Evolutionary conservation across 2,113 vertebrate species (phyloP).

Genomic region (Hyla sarda): DNA sequence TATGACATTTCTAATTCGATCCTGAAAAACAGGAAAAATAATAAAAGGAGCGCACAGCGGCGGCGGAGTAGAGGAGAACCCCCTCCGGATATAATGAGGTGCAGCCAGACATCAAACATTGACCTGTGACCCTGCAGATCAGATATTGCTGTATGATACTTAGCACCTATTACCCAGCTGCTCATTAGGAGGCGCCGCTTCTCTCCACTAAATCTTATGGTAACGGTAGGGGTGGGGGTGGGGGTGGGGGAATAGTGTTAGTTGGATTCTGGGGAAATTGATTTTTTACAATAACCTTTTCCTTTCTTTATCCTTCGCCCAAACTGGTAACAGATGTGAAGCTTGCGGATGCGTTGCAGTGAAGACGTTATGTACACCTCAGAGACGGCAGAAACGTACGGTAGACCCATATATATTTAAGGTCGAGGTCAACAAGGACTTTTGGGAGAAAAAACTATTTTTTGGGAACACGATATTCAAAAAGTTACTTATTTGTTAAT

Average conservation of each 20-base stretch:
- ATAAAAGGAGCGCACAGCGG: neutral
- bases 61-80: neutral
- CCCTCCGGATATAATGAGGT: conserved; percentile 37
- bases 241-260: neutral
- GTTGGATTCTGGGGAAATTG: neutral
- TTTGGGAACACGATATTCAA: neutral
- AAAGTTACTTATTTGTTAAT: neutral
- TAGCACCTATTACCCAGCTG: conserved; percentile 54
- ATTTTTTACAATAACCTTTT: conserved; percentile 6
- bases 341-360: neutral
- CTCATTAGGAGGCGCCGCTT: conserved; percentile 40
- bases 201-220: neutral
- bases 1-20: conserved; percentile 6
- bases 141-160: conserved; percentile 40
- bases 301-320: neutral
- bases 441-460: neutral
- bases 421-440: neutral
- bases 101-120: conserved; percentile 53
- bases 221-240: no score
- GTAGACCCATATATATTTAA: neutral
- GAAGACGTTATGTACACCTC: neutral
- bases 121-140: conserved; percentile 45
- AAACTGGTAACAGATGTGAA: conserved; percentile 23
- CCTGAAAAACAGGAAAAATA: conserved; percentile 12
- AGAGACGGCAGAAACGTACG: no score